Evolutionary conservation across 2,113 vertebrate species (phyloP), one percentile per base, ranked within the genome.

Genomic region (Sterna hirundo): DNA sequence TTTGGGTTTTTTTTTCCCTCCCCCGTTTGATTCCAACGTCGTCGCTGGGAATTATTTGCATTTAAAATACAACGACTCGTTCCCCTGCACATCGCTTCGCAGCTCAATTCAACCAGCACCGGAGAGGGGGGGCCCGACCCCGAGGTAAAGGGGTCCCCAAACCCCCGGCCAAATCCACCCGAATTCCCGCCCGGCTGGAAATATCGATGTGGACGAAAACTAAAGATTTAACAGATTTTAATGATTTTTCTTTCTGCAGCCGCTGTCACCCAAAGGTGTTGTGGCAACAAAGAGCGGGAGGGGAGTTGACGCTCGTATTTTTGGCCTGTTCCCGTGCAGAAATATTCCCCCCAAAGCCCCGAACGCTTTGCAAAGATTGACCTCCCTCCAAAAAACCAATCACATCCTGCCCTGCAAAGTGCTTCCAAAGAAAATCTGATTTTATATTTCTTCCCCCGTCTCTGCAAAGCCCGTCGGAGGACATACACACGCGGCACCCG

Each of bases 231-330:
- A 32, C 34, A 46, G 42, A 58, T 86, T 91, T 79, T 36, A 29
- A 76, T 47, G 2, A 54, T 86, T 91, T 71, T 88, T 15, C 12
- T 68, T 20, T 34, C 69, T 7, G 30, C 36, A 2, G 40, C 52
- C 83, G 72, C 68, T 78, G 81, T 52, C 91, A 93, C 93, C 88
- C 79, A 29, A 95, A 96, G 93, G 91, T 90, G 86, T 12, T 40
- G 68, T 5, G 52, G 88, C 91, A 95, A 97, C 94, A 97, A 97
- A 96, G 91, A 74, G 90, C 32, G 55, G 44, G 83, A 51, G 90
- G 55, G n/a, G 25, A 29, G 89, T 93, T 55, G 64, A 84, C 13
- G 10, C 57, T 84, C 17, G 5, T 13, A 68, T 90, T 92, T 95
- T 96, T 94, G 94, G 93, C 95, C 95, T 96, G 52, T 86, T 93